phyloP scores from a whole-genome alignment of 2,888 invertebrate genomes.

The Caenorhabditis sinica region DNA sequence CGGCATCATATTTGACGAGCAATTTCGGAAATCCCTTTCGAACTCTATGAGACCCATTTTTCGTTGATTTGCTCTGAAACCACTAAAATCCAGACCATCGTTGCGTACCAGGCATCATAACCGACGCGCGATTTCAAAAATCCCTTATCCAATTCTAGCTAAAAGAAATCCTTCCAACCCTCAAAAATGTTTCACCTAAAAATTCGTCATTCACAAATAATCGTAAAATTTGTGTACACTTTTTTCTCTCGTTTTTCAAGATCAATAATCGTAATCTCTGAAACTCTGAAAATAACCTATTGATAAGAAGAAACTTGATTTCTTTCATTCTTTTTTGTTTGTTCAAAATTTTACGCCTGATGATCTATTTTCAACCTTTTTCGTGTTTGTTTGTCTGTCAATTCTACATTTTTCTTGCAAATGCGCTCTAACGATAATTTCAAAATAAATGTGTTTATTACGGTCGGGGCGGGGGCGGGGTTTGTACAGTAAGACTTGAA shows the following conservation, averaged over 20 bases:
- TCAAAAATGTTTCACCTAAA: background rate
- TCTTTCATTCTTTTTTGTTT: background rate
- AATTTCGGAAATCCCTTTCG: too few species aligned
- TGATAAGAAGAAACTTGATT: constrained; percentile 23
- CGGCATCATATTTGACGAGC: too few species aligned
- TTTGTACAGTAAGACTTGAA: constrained; percentile 21
- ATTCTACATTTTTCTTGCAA: background rate
- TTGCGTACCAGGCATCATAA: too few species aligned
- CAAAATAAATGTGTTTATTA: constrained; percentile 12
- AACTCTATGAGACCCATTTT: too few species aligned
- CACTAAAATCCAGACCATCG: too few species aligned
- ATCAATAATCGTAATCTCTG: background rate
- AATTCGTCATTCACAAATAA: background rate
- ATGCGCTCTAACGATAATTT: constrained; percentile 7
- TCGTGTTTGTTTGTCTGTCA: background rate
- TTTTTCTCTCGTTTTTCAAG: too few species aligned
- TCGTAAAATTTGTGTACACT: background rate
- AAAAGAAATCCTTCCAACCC: background rate
- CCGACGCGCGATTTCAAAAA: too few species aligned
- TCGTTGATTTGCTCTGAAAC: too few species aligned
- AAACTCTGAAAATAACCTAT: constrained; percentile 15
- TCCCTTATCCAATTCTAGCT: background rate
- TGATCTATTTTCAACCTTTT: constrained; percentile 21
- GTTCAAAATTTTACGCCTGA: constrained; percentile 18
- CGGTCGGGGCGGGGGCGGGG: background rate